Evolutionary conservation across 2,113 vertebrate genomes (phyloP).

Genomic region (Oncorhynchus nerka): DNA sequence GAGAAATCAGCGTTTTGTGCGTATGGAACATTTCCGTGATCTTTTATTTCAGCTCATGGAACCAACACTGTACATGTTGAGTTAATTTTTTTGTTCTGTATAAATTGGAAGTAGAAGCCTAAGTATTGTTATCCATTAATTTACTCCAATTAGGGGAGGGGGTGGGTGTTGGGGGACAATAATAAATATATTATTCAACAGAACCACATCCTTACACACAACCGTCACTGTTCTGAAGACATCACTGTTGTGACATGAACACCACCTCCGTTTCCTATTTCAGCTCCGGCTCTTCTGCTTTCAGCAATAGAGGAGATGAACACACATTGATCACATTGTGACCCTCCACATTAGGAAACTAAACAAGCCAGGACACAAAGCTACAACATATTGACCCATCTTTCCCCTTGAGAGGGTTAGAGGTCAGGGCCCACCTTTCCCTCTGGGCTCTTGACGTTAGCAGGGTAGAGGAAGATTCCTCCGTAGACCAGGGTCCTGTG

Average conservation of each 20-base stretch:
- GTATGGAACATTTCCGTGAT: too few relatives aligned
- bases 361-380: too few relatives aligned
- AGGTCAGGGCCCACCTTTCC: constrained; percentile 83
- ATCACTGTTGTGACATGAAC: not conserved
- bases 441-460: constrained; percentile 85
- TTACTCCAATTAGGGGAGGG: too few relatives aligned
- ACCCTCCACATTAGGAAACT: too few relatives aligned
- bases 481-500: constrained; percentile 95
- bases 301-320: constrained; percentile 28
- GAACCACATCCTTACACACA: not conserved
- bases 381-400: not conserved
- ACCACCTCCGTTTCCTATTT: not conserved
- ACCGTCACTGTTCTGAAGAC: too few relatives aligned
- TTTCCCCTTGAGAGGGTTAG: too few relatives aligned
- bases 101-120: too few relatives aligned
- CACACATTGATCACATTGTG: constrained; percentile 21
- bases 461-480: constrained; percentile 94
- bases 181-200: not conserved
- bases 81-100: too few relatives aligned
- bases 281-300: not conserved
- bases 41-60: too few relatives aligned
- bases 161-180: not conserved
- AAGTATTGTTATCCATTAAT: too few relatives aligned
- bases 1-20: too few relatives aligned
- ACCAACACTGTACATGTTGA: too few relatives aligned